Conservation (phyloP, 2,113 vertebrate genomes). For the Oreocharis arfaki region DNA sequence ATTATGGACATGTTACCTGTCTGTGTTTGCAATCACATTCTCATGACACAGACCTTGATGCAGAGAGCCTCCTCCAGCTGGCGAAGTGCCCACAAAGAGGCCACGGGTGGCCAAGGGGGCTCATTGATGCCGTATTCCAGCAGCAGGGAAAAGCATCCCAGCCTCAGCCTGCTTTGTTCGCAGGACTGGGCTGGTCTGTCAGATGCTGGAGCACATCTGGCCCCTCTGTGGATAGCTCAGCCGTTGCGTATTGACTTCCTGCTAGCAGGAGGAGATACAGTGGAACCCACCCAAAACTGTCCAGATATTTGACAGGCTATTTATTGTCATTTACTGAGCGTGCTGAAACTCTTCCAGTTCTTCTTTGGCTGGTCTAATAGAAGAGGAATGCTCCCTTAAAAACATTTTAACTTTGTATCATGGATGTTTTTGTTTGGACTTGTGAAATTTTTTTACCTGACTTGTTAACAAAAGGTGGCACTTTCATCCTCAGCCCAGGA, state of each 20-base stretch:
- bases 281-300: not conserved
- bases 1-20: accelerated
- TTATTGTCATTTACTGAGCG: not conserved
- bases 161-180: not conserved
- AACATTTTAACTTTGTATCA: not conserved
- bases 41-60: not conserved
- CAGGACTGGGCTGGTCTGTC: not conserved
- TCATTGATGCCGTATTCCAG: accelerated
- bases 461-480: not conserved
- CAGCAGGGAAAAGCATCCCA: not conserved
- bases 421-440: not conserved
- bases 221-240: not conserved
- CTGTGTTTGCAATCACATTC: not conserved
- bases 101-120: accelerated
- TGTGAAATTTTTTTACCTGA: not conserved
- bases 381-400: not conserved
- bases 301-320: not conserved
- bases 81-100: not conserved
- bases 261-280: not conserved
- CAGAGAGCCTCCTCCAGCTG: not conserved
- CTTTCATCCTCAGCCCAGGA: not conserved
- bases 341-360: not conserved
- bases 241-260: not conserved
- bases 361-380: not conserved
- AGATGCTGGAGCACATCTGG: not conserved